A percentile compares a stretch with the other conserved stretches of the same genome.
Conservation (phyloP, 2,888 invertebrate species). For the Dicycla oo region DNA sequence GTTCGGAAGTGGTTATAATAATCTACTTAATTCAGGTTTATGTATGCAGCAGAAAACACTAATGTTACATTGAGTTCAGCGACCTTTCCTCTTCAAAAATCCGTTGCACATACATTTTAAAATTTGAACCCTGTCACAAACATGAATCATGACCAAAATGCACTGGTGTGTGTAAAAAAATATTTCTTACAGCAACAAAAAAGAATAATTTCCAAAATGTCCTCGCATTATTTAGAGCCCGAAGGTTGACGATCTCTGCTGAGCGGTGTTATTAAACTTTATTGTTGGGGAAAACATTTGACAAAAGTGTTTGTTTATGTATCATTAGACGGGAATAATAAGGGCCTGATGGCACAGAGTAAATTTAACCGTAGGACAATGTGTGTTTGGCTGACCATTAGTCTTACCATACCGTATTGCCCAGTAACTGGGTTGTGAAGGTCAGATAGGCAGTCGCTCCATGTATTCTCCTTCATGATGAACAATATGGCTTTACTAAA, state of each 20-base stretch:
- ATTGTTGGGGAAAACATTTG: slow-evolving; percentile 58
- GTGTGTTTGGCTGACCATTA: too few species aligned
- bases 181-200: background rate
- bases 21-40: too few species aligned
- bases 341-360: slow-evolving; percentile 21
- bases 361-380: slow-evolving; percentile 14
- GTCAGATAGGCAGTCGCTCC: too few species aligned
- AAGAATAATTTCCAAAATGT: slow-evolving; percentile 25
- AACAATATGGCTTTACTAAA: too few species aligned
- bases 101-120: background rate
- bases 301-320: slow-evolving; percentile 66
- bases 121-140: background rate
- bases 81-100: background rate
- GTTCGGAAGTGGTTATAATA: too few species aligned
- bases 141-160: slow-evolving; percentile 24
- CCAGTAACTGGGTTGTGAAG: too few species aligned
- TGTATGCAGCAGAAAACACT: background rate
- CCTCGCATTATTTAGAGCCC: slow-evolving; percentile 30
- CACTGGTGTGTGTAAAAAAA: slow-evolving; percentile 4
- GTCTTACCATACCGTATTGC: too few species aligned
- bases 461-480: too few species aligned
- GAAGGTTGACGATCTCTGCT: slow-evolving; percentile 36
- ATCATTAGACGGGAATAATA: slow-evolving; percentile 53
- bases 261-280: slow-evolving; percentile 50
- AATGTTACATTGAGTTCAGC: background rate